Evolutionary conservation across 1,140 invertebrate species (phyloP), one percentile per base, ranked within the genome.

Genomic region (Oppia nitens): DNA sequence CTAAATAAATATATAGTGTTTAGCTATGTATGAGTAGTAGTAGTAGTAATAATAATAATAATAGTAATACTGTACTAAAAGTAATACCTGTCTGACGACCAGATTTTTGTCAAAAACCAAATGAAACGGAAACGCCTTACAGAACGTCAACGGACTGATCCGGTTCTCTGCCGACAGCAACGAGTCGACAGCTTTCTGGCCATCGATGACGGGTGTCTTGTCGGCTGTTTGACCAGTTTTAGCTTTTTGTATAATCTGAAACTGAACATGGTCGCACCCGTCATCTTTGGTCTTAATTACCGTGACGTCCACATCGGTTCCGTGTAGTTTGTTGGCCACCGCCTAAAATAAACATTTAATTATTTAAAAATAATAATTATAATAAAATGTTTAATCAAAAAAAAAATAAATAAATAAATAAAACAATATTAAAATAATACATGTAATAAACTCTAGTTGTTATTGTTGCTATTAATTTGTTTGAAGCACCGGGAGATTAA

Each of bases 101-200:
- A 94, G 76, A 59, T 87, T 77, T 17, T 84, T 78, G 68, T 94
- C 83, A 69, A 95, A 96, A 79, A 94, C 83, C 61, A 96, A 73
- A 70, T 96, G 90, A 70, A 96, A 96, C 14, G 92, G 92, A 72
- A 95, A 95, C 2, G 92, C 83, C 54, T 83, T 79, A 70, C 88
- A 93, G 73, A 96, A 96, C 14, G 89, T 93, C 11, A 82, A 78
- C 17, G 89, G 87, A 68, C 85, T 88, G 51, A 93, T 85, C 73
- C 84, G 88, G 65, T 74, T 84, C 64, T 87, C 87, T 87, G 71
- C 53, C 11, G 61, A 62, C 20, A 66, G n/a, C 23, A 55, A 47
- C 25, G 28, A 40, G 12, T 56, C 50, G 23, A 56, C 55, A 14
- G 50, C 32, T 9, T 54, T 60, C 14, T 50, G 28, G n/a, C n/a